Evolutionary conservation across 1,140 invertebrate species (phyloP).

Genomic region (Samia ricini): DNA sequence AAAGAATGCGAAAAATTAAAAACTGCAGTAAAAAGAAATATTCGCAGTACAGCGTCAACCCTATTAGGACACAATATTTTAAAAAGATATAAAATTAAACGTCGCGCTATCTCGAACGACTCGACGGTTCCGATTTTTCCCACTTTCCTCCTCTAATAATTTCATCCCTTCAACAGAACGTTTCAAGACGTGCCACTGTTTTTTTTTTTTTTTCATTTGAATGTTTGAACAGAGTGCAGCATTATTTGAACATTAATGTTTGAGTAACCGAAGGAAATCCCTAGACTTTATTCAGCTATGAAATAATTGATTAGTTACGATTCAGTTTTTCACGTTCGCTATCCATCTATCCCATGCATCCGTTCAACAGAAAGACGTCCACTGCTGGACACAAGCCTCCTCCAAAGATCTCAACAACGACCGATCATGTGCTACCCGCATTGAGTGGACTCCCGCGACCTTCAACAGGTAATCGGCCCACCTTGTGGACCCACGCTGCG

Average conservation of each 20-base stretch:
- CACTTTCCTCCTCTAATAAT: neutral
- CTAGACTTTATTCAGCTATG: too few relatives aligned
- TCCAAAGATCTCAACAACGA: too few relatives aligned
- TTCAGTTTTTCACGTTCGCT: too few relatives aligned
- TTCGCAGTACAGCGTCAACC: neutral
- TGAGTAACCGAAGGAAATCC: neutral
- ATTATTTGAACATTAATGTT: neutral
- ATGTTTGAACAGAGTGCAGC: neutral
- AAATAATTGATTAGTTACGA: too few relatives aligned
- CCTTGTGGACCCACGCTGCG: too few relatives aligned
- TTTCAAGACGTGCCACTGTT: neutral
- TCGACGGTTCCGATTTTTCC: neutral
- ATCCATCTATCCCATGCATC: too few relatives aligned
- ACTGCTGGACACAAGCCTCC: too few relatives aligned
- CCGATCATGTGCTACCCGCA: too few relatives aligned
- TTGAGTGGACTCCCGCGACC: too few relatives aligned
- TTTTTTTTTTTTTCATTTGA: neutral
- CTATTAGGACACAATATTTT: neutral
- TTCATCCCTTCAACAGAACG: neutral
- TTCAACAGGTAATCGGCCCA: too few relatives aligned
- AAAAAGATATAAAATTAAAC: slow-evolving; percentile 3
- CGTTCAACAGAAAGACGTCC: too few relatives aligned
- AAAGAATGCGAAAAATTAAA: neutral
- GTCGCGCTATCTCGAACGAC: neutral
- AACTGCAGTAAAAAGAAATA: neutral